A percentile compares a stretch with the other conserved stretches of the same genome.
Evolutionary conservation across 2,888 invertebrate genomes (phyloP).

Genomic region (Cinara cedri): DNA sequence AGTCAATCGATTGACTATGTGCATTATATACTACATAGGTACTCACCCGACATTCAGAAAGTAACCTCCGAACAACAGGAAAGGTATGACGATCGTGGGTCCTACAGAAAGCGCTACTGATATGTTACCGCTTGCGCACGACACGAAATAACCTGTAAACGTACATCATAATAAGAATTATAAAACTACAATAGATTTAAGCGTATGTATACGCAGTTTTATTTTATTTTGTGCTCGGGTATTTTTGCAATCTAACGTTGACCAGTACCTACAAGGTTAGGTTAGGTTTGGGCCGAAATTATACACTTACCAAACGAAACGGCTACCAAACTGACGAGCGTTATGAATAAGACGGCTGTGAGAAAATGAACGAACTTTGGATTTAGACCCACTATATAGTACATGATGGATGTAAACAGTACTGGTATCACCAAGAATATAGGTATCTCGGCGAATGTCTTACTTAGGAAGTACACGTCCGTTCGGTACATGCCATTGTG

Average conservation of each 20-base stretch:
- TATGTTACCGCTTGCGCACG: slow-evolving; percentile 81
- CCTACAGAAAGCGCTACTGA: slow-evolving; percentile 90
- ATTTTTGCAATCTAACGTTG: too few species aligned
- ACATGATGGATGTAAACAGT: slow-evolving; percentile 80
- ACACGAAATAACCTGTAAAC: slow-evolving; percentile 84
- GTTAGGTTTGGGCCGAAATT: neutral
- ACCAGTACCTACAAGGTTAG: too few species aligned
- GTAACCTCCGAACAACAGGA: slow-evolving; percentile 94
- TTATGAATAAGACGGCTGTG: slow-evolving; percentile 74
- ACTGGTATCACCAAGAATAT: slow-evolving; percentile 83
- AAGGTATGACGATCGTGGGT: slow-evolving; percentile 90
- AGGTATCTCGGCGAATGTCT: slow-evolving; percentile 87
- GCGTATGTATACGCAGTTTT: too few species aligned
- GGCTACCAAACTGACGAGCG: slow-evolving; percentile 85
- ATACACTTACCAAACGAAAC: slow-evolving; percentile 78
- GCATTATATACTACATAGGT: neutral
- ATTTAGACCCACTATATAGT: slow-evolving; percentile 88
- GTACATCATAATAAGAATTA: neutral
- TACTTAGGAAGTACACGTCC: slow-evolving; percentile 88
- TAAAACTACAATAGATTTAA: neutral
- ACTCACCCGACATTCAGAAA: slow-evolving; percentile 86
- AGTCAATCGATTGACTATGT: too few species aligned
- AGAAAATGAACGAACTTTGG: slow-evolving; percentile 74
- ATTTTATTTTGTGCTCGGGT: too few species aligned
- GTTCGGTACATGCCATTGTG: slow-evolving; percentile 89